A percentile compares a stretch with the other conserved stretches of the same genome.
Conservation (phyloP, 2,888 invertebrate genomes). For the Leptinotarsa tumamoca region DNA sequence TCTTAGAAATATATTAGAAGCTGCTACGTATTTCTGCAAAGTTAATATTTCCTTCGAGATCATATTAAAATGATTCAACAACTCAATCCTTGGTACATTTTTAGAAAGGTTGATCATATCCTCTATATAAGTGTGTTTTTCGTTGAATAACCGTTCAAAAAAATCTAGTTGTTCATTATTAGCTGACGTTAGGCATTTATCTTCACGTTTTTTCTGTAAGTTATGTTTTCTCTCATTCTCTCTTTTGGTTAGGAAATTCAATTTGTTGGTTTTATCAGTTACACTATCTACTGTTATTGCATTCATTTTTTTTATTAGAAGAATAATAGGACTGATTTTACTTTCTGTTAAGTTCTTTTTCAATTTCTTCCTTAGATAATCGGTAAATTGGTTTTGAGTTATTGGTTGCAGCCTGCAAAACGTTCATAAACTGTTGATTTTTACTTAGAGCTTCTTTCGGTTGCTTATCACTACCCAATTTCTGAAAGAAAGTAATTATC, state of each 20-base stretch:
- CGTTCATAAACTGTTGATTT: conserved; percentile 61
- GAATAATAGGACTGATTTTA: conserved; percentile 52
- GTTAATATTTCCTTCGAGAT: conserved; percentile 80
- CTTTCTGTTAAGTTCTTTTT: conserved; percentile 62
- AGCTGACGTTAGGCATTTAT: conserved; percentile 73
- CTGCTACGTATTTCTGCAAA: conserved; percentile 86
- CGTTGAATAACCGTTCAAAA: conserved; percentile 77
- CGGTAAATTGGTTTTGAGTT: conserved; percentile 66
- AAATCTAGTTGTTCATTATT: conserved; percentile 77
- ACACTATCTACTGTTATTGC: conserved; percentile 52
- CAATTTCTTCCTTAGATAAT: conserved; percentile 68
- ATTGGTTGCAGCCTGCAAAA: conserved; percentile 69
- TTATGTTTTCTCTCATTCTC: conserved; percentile 76
- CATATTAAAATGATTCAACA: conserved; percentile 75
- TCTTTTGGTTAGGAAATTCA: conserved; percentile 68
- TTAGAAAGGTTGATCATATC: conserved; percentile 68
- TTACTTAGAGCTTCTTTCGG: conserved; percentile 54
- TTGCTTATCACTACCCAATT: conserved; percentile 55
- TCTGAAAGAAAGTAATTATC: conserved; percentile 62
- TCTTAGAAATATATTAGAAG: conserved; percentile 83
- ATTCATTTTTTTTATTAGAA: conserved; percentile 28
- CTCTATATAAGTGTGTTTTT: conserved; percentile 76
- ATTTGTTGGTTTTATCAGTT: conserved; percentile 61
- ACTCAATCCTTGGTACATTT: conserved; percentile 68
- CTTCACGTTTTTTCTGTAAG: conserved; percentile 75